A percentile compares a stretch with the other conserved stretches of the same genome.
These are phyloP conservation scores for Solen grandis DNA, from an alignment of 1,140 invertebrate genomes.

Conservation along the genomic window DNA sequence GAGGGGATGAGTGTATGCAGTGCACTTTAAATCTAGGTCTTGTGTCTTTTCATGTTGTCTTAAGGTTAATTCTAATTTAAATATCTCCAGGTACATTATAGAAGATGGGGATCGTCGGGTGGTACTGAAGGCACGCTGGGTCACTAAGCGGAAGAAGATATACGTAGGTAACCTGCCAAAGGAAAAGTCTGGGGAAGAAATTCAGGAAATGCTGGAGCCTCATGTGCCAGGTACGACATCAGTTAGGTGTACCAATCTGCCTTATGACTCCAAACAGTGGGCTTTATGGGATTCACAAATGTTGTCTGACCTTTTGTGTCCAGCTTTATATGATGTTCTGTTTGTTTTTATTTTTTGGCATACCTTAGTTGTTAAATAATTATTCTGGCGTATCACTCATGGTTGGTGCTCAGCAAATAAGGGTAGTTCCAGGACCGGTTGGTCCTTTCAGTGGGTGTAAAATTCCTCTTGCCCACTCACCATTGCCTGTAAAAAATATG, in stretches of 20 bases:
- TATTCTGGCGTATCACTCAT: too few species aligned
- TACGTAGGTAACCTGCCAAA: conserved; percentile 49
- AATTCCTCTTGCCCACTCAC: too few species aligned
- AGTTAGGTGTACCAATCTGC: neutral
- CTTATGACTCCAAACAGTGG: neutral
- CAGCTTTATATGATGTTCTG: neutral
- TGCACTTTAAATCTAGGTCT: neutral
- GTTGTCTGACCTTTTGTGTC: neutral
- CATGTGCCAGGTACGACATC: conserved; percentile 12
- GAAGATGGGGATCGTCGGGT: neutral
- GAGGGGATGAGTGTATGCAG: neutral
- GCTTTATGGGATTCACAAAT: neutral
- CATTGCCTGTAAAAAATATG: too few species aligned
- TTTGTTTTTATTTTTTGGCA: neutral
- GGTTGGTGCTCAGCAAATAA: too few species aligned
- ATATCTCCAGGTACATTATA: neutral
- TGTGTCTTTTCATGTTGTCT: neutral
- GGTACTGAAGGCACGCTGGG: conserved; percentile 27
- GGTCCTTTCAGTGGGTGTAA: too few species aligned
- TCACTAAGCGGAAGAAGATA: conserved; percentile 27
- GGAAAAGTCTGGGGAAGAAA: conserved; percentile 3
- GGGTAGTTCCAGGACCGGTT: too few species aligned
- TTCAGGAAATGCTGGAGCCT: conserved; percentile 4
- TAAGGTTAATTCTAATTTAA: neutral
- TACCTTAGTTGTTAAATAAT: too few species aligned